These are phyloP conservation scores for Psilopsiagon aurifrons DNA, from an alignment of 2,113 vertebrate species.

Conservation along the genomic window DNA sequence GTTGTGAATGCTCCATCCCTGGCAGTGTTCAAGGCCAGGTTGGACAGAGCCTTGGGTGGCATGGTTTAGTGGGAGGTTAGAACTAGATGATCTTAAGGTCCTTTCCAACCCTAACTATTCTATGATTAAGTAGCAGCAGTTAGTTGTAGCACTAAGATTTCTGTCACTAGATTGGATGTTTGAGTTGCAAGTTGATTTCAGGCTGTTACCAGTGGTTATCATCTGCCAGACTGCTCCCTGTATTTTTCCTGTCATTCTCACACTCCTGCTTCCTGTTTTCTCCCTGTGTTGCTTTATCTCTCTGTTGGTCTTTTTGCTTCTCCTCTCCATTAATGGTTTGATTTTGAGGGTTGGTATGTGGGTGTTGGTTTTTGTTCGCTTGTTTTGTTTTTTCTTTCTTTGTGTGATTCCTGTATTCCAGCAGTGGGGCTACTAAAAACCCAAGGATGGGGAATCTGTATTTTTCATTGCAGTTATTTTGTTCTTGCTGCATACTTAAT, in stretches of 20 bases:
- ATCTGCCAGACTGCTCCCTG: not conserved
- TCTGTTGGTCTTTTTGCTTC: accelerated
- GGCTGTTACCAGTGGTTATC: not conserved
- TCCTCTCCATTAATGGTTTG: not conserved
- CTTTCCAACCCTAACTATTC: not conserved
- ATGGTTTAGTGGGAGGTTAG: too few relatives aligned
- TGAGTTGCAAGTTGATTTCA: not conserved
- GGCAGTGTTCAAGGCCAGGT: too few relatives aligned
- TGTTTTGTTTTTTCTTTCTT: not conserved
- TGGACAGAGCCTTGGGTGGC: too few relatives aligned
- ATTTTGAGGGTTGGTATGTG: not conserved
- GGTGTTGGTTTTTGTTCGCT: not conserved
- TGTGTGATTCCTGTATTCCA: not conserved
- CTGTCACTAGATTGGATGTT: not conserved
- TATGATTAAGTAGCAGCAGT: not conserved
- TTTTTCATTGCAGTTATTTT: not conserved
- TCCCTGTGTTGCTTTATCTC: not conserved
- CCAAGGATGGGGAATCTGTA: not conserved
- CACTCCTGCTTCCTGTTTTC: not conserved
- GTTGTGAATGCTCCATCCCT: too few relatives aligned
- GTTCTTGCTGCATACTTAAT: not conserved
- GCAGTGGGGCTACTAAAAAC: not conserved
- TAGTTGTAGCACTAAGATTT: not conserved
- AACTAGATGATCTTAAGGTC: not conserved
- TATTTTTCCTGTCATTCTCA: not conserved